Conservation (phyloP, 2,797 vertebrate species). For the Clarias laeviceps region DNA sequence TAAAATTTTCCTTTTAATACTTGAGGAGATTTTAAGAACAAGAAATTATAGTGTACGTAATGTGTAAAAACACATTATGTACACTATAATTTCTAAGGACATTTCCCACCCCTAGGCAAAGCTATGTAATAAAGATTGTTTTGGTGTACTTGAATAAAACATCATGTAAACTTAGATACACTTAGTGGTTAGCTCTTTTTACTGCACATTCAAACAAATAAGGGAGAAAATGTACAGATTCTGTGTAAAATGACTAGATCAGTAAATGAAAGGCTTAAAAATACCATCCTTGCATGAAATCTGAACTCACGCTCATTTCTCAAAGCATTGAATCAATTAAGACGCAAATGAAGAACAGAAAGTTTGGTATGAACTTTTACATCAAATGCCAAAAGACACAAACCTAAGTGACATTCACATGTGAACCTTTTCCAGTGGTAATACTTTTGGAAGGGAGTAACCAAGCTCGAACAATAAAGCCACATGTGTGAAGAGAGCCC, state of each 20-base stretch:
- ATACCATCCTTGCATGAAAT: constrained; percentile 4
- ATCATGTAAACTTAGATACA: neutral
- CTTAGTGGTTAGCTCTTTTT: neutral
- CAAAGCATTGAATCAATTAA: constrained; percentile 20
- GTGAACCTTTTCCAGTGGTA: neutral
- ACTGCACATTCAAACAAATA: constrained; percentile 15
- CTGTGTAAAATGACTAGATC: neutral
- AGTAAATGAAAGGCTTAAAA: neutral
- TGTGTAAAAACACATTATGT: neutral
- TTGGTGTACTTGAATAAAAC: neutral
- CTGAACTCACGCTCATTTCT: neutral
- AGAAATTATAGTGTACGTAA: no score
- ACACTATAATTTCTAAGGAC: neutral
- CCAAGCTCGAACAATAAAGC: neutral
- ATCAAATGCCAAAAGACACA: constrained; percentile 8
- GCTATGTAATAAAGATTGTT: neutral
- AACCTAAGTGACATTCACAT: neutral
- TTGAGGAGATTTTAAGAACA: neutral
- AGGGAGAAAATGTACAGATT: constrained; percentile 22
- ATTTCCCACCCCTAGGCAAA: neutral
- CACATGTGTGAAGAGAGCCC: neutral
- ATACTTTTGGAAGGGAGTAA: neutral
- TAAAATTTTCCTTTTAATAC: neutral
- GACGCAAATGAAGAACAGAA: neutral
- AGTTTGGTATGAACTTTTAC: neutral